Percentiles rank a stretch among this genome's conserved stretches.
These are phyloP conservation scores for Prolemur simus DNA, from an alignment of 2,113 vertebrate genomes.

Conservation along the genomic window DNA sequence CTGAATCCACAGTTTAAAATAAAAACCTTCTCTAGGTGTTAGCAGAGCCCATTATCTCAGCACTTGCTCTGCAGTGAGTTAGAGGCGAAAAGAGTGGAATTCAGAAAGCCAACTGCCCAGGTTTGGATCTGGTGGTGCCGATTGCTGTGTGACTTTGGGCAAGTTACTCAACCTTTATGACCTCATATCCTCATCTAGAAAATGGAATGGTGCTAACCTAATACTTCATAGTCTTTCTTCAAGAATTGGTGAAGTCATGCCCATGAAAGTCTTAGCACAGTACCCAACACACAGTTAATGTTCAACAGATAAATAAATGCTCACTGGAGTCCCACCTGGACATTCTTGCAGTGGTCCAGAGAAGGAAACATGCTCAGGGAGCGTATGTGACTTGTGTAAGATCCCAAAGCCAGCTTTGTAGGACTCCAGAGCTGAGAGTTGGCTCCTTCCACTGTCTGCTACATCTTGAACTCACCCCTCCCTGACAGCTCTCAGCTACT, in stretches of 20 bases:
- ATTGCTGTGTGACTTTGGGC: neutral
- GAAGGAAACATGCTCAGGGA: neutral
- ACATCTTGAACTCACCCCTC: neutral
- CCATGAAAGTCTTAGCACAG: neutral
- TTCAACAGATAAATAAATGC: too few relatives aligned
- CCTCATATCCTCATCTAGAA: neutral
- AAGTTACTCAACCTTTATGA: neutral
- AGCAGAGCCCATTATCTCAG: neutral
- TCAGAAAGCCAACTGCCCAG: neutral
- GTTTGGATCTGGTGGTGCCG: neutral
- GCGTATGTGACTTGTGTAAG: accelerated
- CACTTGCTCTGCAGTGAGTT: neutral
- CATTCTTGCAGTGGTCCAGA: neutral
- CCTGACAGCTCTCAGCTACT: neutral
- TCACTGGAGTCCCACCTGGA: neutral
- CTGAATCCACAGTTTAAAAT: neutral
- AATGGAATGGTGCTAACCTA: neutral
- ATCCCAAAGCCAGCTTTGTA: neutral
- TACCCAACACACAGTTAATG: neutral
- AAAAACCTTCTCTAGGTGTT: neutral
- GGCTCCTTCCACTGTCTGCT: neutral
- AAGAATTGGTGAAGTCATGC: neutral
- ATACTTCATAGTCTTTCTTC: neutral
- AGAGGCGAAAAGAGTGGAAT: neutral
- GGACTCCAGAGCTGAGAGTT: neutral